Evolutionary conservation across 2,797 vertebrate species (phyloP).

Genomic region (Chelon auratus): DNA sequence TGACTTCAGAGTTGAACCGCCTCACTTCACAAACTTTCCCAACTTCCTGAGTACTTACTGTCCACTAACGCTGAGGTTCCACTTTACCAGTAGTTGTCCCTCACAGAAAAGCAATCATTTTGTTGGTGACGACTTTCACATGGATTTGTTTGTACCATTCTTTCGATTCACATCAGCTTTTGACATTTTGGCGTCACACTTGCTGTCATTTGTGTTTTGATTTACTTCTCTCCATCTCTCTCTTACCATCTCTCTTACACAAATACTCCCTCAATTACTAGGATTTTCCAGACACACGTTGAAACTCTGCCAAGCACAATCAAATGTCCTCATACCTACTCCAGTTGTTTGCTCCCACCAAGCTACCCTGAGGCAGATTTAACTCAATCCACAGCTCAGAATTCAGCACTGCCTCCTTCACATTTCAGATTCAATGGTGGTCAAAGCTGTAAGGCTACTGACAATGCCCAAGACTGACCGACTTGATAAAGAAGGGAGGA

Average conservation of each 20-base stretch:
- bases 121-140: neutral
- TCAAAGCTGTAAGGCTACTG: neutral
- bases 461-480: neutral
- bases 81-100: constrained; percentile 7
- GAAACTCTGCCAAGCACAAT: neutral
- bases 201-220: neutral
- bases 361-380: neutral
- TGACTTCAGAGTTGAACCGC: neutral
- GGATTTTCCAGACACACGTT: neutral
- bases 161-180: neutral
- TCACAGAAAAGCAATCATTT: constrained; percentile 13
- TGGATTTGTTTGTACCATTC: neutral
- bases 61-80: neutral
- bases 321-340: neutral
- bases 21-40: constrained; percentile 2
- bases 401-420: neutral
- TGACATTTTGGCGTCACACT: neutral
- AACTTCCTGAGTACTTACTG: neutral
- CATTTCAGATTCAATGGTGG: neutral
- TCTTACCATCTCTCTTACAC: neutral
- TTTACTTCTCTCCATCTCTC: neutral
- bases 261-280: neutral
- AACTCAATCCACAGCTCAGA: neutral
- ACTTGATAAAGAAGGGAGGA: constrained; percentile 1
- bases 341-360: neutral